A percentile compares a stretch with the other conserved stretches of the same genome.
Conservation (phyloP, 2,113 vertebrate genomes). For the Scalopus aquaticus region DNA sequence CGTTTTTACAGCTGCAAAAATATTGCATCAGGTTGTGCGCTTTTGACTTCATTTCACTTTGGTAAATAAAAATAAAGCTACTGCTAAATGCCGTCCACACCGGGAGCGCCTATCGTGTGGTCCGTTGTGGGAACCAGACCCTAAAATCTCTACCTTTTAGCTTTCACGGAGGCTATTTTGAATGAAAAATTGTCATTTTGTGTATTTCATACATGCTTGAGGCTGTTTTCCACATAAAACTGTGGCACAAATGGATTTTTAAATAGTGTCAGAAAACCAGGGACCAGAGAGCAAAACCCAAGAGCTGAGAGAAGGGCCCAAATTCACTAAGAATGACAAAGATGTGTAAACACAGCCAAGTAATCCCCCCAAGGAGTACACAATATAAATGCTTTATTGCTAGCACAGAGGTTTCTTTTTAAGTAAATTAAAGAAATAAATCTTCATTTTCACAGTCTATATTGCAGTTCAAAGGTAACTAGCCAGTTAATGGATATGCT, state of each 20-base stretch:
- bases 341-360: constrained; percentile 77
- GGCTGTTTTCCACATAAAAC: constrained; percentile 90
- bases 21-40: constrained; percentile 62
- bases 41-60: constrained; percentile 74
- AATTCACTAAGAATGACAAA: constrained; percentile 63
- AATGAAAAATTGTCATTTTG: constrained; percentile 87
- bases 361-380: constrained; percentile 83
- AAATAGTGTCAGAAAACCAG: constrained; percentile 78
- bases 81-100: constrained; percentile 38
- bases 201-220: constrained; percentile 84
- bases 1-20: constrained; percentile 78
- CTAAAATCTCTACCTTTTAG: not conserved
- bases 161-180: constrained; percentile 82
- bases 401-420: constrained; percentile 84
- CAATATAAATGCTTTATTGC: constrained; percentile 86
- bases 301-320: constrained; percentile 48
- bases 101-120: fast-evolving
- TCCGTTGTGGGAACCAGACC: not conserved
- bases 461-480: constrained; percentile 82
- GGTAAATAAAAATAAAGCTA: constrained; percentile 82
- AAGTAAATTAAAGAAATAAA: constrained; percentile 83
- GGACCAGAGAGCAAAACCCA: constrained; percentile 30
- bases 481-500: constrained; percentile 75
- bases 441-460: constrained; percentile 83
- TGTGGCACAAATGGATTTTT: constrained; percentile 87